Base-by-base conservation (phyloP, 2,797 vertebrate species). In the Apogon hyalosoma region DNA sequence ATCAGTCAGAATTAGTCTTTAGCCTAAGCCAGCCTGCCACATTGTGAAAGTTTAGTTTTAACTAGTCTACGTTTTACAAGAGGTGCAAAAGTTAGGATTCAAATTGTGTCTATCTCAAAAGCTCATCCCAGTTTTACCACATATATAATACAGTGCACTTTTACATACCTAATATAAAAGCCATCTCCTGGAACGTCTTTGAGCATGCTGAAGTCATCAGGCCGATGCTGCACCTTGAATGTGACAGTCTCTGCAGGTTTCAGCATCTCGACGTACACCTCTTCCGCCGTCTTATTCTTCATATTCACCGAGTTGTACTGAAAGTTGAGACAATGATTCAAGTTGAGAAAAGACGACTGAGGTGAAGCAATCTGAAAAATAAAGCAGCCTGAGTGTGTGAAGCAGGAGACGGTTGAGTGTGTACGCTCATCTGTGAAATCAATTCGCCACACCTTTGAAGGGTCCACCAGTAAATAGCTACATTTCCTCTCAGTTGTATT, bases 231-330 rank as follows among this genome's bases (percentile, higher is more conserved):
- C 83, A 96, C 96, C 87, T 94, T 97, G 56, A 98, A 89, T 14
- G 91, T 95, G 65, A 96, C 86, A 0, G 93, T 89, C 73, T 98
- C 97, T 14, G 92, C 94, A 21, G 96, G 96, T 76, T 98, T 98
- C 80, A 98, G 84, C 97, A 98, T 97, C 92, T 98, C 97, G 28
- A 99, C 94, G 1, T 99, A 99, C 65, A 96, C 96, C 77, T 99
- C 97, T 71, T 98, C 98, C 9, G 96, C 96, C 0, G 96, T 99
- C 92, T 95, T 97, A 82, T 92, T 96, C 84, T 94, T 94, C 93
- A 97, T 93, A 53, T 95, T 94, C 89, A 97, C 93, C 8, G 92
- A 92, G 42, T 96, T 96, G 57, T 97, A 98, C 97, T 99, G 89
- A 67, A 76, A 75, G 56, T 75, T 3, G 73, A 56, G 38, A 39